Conservation (phyloP, 1,140 invertebrate species). For the Saccostrea echinata region DNA sequence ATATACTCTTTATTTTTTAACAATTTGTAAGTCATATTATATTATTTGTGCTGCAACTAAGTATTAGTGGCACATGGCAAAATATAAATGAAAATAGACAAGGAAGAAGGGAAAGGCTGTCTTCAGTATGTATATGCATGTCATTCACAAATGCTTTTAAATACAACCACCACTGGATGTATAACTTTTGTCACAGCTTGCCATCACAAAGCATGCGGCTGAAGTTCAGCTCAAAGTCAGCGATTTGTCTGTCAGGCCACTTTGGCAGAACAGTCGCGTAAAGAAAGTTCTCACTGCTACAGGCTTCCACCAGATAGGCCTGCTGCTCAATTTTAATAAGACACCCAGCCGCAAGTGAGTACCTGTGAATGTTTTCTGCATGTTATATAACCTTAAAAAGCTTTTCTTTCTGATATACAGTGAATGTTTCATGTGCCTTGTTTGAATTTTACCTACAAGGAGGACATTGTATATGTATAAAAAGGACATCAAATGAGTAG, state of each 20-base stretch:
- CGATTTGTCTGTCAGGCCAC: conserved; percentile 74
- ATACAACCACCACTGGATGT: background rate
- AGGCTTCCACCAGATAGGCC: conserved; percentile 77
- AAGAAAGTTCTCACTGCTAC: conserved; percentile 66
- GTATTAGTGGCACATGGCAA: background rate
- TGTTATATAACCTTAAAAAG: no score
- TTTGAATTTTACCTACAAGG: no score
- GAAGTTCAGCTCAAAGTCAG: conserved; percentile 77
- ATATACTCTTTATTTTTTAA: no score
- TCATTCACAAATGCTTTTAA: background rate
- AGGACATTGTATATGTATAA: no score
- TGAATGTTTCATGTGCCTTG: no score
- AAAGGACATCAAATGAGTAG: no score
- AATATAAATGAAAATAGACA: background rate
- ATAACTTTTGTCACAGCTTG: conserved; percentile 65
- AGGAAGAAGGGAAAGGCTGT: background rate
- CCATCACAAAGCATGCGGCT: conserved; percentile 76
- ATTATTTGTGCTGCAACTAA: background rate
- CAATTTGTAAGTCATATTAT: no score
- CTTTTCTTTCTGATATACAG: no score
- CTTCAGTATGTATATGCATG: background rate
- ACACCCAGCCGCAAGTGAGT: conserved; percentile 71
- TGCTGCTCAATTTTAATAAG: conserved; percentile 73
- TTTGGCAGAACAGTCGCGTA: conserved; percentile 73
- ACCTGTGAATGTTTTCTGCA: background rate